Evolutionary conservation across 2,113 vertebrate genomes (phyloP).

Genomic region (Sakesphorus luctuosus): DNA sequence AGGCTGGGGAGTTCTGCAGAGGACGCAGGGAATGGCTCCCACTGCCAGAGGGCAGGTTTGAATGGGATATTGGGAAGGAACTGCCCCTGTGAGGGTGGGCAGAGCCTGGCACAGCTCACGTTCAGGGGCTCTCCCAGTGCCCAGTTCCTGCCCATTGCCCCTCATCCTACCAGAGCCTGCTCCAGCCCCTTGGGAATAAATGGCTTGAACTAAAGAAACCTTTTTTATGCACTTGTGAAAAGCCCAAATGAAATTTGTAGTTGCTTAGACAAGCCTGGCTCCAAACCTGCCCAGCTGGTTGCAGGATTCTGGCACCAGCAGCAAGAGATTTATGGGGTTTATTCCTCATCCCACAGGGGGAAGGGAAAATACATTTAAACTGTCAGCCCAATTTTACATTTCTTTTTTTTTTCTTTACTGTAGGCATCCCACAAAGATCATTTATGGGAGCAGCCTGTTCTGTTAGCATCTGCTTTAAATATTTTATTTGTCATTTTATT

Average conservation of each 20-base stretch:
- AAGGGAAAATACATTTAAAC: background rate
- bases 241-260: background rate
- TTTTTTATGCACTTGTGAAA: background rate
- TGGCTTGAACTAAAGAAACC: background rate
- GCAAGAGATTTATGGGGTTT: background rate
- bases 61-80: background rate
- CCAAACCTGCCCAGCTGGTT: background rate
- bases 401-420: too few species aligned
- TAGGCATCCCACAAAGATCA: background rate
- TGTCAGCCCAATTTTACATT: background rate
- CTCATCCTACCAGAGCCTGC: background rate
- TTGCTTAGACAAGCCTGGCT: background rate
- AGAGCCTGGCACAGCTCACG: background rate
- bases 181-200: background rate
- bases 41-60: background rate
- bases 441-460: background rate
- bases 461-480: background rate
- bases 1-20: background rate
- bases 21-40: background rate
- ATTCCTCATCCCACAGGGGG: background rate
- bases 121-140: background rate
- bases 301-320: background rate
- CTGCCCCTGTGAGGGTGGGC: background rate
- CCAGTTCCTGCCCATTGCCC: fast-evolving
- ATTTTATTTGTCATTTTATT: background rate